Percentiles rank a stretch among this genome's conserved stretches.
These are phyloP conservation scores for Dolomedes plantarius DNA, from an alignment of 2,888 invertebrate species.

Conservation along the genomic window DNA sequence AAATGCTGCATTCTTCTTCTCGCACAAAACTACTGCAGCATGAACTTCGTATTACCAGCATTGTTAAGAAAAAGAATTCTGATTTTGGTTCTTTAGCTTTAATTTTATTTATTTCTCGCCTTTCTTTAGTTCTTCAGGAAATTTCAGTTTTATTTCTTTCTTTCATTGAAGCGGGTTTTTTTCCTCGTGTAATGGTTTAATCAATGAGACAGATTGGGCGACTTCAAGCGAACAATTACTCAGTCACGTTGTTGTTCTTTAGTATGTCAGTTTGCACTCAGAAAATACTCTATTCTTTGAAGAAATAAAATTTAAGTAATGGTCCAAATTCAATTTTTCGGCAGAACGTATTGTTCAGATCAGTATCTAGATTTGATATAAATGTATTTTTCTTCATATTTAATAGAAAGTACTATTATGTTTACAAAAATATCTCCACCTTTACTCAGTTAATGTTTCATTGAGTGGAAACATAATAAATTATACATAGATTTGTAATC, in stretches of 20 bases:
- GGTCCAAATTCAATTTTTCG: too few species aligned
- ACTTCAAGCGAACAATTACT: constrained; percentile 24
- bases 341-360: too few species aligned
- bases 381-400: too few species aligned
- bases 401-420: too few species aligned
- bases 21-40: constrained; percentile 21
- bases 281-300: background rate
- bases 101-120: background rate
- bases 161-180: constrained; percentile 39
- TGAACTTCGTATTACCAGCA: constrained; percentile 34
- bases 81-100: background rate
- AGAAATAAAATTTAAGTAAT: too few species aligned
- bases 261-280: background rate
- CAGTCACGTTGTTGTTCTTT: constrained; percentile 14
- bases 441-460: too few species aligned
- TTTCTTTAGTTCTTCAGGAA: constrained; percentile 30
- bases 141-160: constrained; percentile 33
- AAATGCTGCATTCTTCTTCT: constrained; percentile 18
- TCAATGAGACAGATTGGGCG: constrained; percentile 53
- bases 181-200: constrained; percentile 50
- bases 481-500: too few species aligned
- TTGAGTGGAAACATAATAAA: too few species aligned
- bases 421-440: too few species aligned
- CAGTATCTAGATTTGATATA: too few species aligned
- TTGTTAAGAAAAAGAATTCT: constrained; percentile 39